Evolutionary conservation across 2,888 invertebrate species (phyloP).

Genomic region (Sphecodes monilicornis): DNA sequence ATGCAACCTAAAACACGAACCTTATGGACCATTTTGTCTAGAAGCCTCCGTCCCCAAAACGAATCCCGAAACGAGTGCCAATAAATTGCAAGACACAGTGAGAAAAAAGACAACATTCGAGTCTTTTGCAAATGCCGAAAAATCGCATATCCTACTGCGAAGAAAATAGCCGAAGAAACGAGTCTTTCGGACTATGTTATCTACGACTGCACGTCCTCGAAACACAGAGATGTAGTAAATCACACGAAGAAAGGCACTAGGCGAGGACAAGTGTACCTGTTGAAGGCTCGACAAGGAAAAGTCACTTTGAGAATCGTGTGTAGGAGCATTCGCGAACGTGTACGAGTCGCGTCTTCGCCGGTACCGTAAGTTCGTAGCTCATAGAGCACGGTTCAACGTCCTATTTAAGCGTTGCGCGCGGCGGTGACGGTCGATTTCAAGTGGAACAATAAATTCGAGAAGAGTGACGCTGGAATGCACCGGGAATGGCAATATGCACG

Average conservation of each 20-base stretch:
- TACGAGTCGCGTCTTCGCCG: constrained; percentile 37
- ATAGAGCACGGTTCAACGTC: constrained; percentile 74
- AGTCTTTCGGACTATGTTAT: not conserved
- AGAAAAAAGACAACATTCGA: not conserved
- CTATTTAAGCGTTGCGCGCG: constrained; percentile 66
- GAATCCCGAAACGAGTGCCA: not conserved
- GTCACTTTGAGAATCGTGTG: not conserved
- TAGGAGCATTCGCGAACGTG: not conserved
- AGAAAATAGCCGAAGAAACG: not conserved
- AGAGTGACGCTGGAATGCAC: constrained; percentile 58
- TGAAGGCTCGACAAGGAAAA: constrained; percentile 18
- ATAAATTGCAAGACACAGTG: not conserved
- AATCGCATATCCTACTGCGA: not conserved
- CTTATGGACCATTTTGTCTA: no score
- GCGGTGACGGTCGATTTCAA: constrained; percentile 60
- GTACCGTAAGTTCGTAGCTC: constrained; percentile 72
- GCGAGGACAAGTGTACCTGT: not conserved
- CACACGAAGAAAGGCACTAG: not conserved
- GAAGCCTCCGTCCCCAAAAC: no score
- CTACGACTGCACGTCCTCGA: not conserved
- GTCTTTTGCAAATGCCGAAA: not conserved
- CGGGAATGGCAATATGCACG: constrained; percentile 65
- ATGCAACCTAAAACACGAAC: no score
- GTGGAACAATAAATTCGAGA: constrained; percentile 69
- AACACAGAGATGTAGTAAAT: not conserved